phyloP scores from a whole-genome alignment of 2,797 vertebrate genomes.

The Pseudomugil gertrudae region DNA sequence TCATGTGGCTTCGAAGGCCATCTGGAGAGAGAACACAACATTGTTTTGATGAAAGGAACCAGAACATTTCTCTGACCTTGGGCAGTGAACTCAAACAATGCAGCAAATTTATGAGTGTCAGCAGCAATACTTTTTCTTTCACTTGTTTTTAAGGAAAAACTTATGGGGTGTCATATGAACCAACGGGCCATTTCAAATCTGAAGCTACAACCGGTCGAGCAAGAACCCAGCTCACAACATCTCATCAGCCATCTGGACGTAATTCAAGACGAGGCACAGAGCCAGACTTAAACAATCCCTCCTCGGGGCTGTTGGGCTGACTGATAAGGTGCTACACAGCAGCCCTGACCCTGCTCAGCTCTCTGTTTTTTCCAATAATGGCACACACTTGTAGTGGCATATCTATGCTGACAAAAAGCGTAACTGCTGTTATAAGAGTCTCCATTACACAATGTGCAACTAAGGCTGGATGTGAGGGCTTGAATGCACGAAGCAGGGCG shows the following conservation, averaged over 20 bases:
- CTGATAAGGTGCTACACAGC: conserved; percentile 79
- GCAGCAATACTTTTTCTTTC: conserved; percentile 3
- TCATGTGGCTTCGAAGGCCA: conserved; percentile 50
- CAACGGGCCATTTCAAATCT: conserved; percentile 37
- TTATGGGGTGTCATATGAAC: conserved; percentile 51
- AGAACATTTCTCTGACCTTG: conserved; percentile 59
- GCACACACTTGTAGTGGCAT: conserved; percentile 64
- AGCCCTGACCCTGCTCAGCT: conserved; percentile 70
- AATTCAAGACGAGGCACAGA: conserved; percentile 65
- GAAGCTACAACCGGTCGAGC: conserved; percentile 48
- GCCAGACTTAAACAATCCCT: conserved; percentile 75
- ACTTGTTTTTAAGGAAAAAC: conserved; percentile 32
- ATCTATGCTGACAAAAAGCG: conserved; percentile 58
- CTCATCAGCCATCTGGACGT: conserved; percentile 72
- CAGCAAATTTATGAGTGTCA: conserved; percentile 39
- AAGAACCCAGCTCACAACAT: conserved; percentile 50
- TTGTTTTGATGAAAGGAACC: conserved; percentile 53
- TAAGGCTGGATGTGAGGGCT: conserved; percentile 19
- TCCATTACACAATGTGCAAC: conserved; percentile 65
- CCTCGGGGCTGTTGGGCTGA: conserved; percentile 67
- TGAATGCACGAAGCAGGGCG: conserved; percentile 7
- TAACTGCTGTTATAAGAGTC: conserved; percentile 61
- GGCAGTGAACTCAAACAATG: conserved; percentile 47
- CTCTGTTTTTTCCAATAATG: conserved; percentile 72
- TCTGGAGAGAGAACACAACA: conserved; percentile 46